Evolutionary conservation across 2,797 vertebrate species (phyloP).

Genomic region (Kryptopterus vitreolus): DNA sequence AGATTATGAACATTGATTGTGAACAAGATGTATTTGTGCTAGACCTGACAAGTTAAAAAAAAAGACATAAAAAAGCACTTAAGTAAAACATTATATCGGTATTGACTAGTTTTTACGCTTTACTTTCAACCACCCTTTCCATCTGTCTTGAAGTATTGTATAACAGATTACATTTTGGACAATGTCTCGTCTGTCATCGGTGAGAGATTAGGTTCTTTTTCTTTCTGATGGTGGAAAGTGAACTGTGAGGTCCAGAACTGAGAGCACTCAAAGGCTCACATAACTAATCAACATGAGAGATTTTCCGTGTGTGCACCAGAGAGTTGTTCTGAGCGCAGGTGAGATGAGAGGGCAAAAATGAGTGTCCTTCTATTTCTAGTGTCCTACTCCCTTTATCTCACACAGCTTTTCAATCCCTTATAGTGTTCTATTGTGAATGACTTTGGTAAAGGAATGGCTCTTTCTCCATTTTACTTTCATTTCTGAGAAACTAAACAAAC

Average conservation of each 20-base stretch:
- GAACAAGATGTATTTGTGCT: not conserved
- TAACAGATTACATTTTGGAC: conserved; percentile 10
- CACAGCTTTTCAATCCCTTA: conserved; percentile 16
- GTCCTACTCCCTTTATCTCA: not conserved
- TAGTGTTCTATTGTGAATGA: conserved; percentile 5
- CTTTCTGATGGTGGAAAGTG: conserved; percentile 6
- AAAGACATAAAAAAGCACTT: no score
- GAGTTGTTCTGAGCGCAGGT: conserved; percentile 17
- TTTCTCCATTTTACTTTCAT: conserved; percentile 11
- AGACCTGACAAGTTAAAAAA: not conserved
- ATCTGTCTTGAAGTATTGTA: conserved; percentile 17
- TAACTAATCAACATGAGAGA: conserved; percentile 20
- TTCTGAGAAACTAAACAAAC: not conserved
- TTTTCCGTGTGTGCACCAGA: conserved; percentile 2
- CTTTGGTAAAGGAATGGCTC: conserved; percentile 3
- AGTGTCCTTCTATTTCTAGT: conserved; percentile 7
- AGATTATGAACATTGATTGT: no score
- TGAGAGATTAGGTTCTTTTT: not conserved
- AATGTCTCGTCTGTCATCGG: not conserved
- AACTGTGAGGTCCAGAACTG: not conserved
- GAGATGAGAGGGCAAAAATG: conserved; percentile 13
- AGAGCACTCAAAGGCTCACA: conserved; percentile 8
- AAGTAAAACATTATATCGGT: not conserved
- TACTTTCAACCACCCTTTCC: not conserved
- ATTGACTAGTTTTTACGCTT: conserved; percentile 1